Percentiles rank a stretch among this genome's conserved stretches.
Conservation (phyloP, 2,113 vertebrate species). For the Dasyprocta punctata region DNA sequence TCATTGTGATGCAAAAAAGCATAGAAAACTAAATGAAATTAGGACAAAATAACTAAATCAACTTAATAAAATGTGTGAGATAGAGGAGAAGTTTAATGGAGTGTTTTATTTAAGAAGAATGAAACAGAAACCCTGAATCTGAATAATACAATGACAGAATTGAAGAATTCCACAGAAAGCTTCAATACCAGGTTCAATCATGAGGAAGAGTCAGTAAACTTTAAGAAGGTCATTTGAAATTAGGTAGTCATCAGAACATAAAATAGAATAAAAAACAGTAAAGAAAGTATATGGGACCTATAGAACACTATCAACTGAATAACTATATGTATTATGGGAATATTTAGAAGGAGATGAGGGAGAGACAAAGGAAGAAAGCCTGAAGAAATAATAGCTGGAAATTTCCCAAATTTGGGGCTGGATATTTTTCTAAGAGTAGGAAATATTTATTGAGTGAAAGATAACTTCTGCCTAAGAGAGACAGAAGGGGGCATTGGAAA, state of each 20-base stretch:
- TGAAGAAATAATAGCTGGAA: background rate
- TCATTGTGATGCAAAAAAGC: background rate
- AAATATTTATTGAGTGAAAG: background rate
- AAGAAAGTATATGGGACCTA: background rate
- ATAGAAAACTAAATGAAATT: background rate
- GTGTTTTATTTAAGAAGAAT: background rate
- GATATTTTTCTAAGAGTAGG: background rate
- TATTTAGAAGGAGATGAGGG: background rate
- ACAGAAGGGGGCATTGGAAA: background rate
- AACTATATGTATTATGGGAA: background rate
- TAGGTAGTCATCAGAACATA: background rate
- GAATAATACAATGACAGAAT: background rate
- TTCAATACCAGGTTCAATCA: background rate
- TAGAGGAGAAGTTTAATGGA: background rate
- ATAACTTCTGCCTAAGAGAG: background rate
- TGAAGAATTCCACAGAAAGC: background rate
- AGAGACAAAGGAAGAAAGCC: background rate
- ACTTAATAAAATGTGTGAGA: background rate
- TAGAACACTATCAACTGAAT: background rate
- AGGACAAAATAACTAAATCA: background rate
- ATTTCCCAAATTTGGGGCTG: background rate
- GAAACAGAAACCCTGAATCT: background rate
- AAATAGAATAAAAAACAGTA: background rate
- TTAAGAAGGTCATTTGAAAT: slow-evolving; percentile 10
- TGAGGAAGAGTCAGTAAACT: background rate